Evolutionary conservation across 1,140 invertebrate species (phyloP).

Genomic region (Thereuonema tuberculata): DNA sequence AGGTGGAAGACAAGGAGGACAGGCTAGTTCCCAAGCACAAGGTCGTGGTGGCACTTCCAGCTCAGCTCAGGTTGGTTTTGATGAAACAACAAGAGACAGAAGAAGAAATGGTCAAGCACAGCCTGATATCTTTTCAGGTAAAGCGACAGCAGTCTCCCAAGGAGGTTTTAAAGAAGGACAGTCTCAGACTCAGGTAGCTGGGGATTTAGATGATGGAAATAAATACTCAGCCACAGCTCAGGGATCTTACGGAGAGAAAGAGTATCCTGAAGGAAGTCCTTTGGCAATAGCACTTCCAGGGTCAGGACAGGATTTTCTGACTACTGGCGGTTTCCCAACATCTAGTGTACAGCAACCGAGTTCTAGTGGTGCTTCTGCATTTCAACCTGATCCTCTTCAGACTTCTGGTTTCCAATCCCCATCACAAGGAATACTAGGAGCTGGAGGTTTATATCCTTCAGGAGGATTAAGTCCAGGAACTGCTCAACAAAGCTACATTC

Average conservation of each 20-base stretch:
- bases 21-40: not conserved
- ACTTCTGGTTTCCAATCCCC: no score
- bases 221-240: not conserved
- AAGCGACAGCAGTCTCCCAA: not conserved
- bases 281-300: not conserved
- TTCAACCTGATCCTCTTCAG: no score
- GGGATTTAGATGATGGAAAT: not conserved
- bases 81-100: not conserved
- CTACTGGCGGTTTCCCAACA: not conserved
- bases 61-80: not conserved
- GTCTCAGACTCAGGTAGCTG: not conserved
- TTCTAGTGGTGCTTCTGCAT: not conserved
- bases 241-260: not conserved
- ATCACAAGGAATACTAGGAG: no score
- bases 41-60: not conserved
- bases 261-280: not conserved
- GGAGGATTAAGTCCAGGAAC: no score
- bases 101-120: not conserved
- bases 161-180: not conserved
- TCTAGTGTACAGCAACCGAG: not conserved
- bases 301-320: not conserved
- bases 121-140: not conserved
- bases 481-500: no score
- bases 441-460: no score
- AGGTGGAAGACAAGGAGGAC: not conserved